Evolutionary conservation across 2,888 invertebrate genomes (phyloP).

Genomic region (Vannuccia rotundouncinata): DNA sequence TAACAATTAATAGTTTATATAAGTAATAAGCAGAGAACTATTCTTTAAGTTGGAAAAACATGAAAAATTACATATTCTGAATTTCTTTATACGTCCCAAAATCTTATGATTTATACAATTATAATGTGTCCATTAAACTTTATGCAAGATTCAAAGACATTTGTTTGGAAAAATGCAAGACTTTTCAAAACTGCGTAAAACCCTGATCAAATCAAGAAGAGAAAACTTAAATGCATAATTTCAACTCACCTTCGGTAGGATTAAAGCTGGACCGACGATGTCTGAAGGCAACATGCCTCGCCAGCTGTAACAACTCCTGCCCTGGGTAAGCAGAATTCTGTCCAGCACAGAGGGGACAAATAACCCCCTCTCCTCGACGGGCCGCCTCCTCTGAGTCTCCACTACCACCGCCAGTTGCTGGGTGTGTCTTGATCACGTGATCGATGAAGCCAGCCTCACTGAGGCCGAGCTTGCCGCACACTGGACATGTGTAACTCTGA

Average conservation of each 20-base stretch:
- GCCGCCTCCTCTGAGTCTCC: neutral
- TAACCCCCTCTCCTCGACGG: neutral
- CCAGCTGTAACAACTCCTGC: neutral
- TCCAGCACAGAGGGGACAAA: slow-evolving; percentile 20
- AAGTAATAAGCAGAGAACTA: too few species aligned
- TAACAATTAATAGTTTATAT: too few species aligned
- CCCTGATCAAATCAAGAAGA: too few species aligned
- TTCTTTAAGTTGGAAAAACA: too few species aligned
- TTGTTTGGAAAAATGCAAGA: too few species aligned
- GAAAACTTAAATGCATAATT: too few species aligned
- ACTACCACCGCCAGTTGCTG: neutral
- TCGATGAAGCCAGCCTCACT: slow-evolving; percentile 58
- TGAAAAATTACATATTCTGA: too few species aligned
- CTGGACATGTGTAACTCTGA: slow-evolving; percentile 78
- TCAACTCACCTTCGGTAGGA: neutral
- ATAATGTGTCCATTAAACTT: too few species aligned
- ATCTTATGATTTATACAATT: too few species aligned
- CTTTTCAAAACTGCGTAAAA: too few species aligned
- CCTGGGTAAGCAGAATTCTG: neutral
- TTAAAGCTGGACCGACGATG: neutral
- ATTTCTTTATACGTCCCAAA: too few species aligned
- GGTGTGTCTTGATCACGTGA: slow-evolving; percentile 57
- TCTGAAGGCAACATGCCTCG: neutral
- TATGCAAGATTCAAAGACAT: too few species aligned
- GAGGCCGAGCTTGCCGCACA: slow-evolving; percentile 92